phyloP scores from a whole-genome alignment of 1,140 invertebrate genomes.

The Platyscapa corneri region DNA sequence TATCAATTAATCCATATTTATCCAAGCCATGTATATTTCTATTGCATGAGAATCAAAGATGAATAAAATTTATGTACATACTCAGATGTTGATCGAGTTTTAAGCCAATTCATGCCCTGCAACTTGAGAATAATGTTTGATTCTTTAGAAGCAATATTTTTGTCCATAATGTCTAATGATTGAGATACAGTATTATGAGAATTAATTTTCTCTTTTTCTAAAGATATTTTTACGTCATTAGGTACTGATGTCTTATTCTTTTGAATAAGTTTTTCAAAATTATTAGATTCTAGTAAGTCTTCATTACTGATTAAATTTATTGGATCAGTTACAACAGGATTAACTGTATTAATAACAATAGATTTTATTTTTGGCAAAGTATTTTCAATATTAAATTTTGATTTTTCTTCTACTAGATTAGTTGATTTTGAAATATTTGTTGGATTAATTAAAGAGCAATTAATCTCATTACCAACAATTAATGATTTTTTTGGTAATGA shows the following conservation, averaged over 20 bases:
- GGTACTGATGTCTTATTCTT: not conserved
- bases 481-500: not conserved
- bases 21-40: conserved; percentile 52
- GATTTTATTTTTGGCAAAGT: not conserved
- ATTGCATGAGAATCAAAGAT: conserved; percentile 28
- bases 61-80: conserved; percentile 35
- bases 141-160: conserved; percentile 44
- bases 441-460: not conserved
- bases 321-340: not conserved
- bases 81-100: conserved; percentile 49
- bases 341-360: not conserved
- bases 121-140: conserved; percentile 55
- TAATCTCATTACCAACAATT: not conserved
- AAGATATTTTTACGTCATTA: not conserved
- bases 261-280: not conserved
- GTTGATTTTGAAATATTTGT: not conserved
- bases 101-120: conserved; percentile 60
- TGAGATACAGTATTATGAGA: conserved; percentile 35
- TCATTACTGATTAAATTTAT: not conserved
- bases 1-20: not conserved
- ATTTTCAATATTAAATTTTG: not conserved
- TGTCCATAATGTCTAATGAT: conserved; percentile 52
- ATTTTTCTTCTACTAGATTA: not conserved
- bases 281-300: conserved; percentile 10
- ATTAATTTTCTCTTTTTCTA: conserved; percentile 29